Evolutionary conservation across 2,888 invertebrate species (phyloP).

Genomic region (Gandaritis pyraliata): DNA sequence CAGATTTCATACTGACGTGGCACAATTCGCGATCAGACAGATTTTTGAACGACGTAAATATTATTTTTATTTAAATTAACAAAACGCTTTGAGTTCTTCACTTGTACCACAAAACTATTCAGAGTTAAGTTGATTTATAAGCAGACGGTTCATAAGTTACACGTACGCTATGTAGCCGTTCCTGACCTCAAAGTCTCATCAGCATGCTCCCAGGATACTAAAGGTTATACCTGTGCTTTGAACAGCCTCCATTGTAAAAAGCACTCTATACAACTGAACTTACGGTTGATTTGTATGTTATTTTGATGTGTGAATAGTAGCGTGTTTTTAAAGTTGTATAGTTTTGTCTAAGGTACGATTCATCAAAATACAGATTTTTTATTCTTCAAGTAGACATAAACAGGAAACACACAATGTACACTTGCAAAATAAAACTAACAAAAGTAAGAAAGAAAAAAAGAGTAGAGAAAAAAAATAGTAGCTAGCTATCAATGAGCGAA

Average conservation of each 20-base stretch:
- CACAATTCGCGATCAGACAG: too few species aligned
- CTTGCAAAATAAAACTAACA: too few species aligned
- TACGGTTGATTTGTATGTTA: background rate
- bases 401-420: too few species aligned
- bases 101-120: conserved; percentile 51
- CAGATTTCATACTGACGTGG: too few species aligned
- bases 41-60: too few species aligned
- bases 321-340: background rate
- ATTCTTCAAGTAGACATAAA: too few species aligned
- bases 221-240: conserved; percentile 10
- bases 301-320: background rate
- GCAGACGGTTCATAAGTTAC: conserved; percentile 69
- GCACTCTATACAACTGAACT: background rate
- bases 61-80: too few species aligned
- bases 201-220: conserved; percentile 61
- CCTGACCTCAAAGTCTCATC: conserved; percentile 74
- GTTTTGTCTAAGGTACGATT: background rate
- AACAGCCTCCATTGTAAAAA: background rate
- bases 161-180: conserved; percentile 69
- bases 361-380: too few species aligned
- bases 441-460: too few species aligned
- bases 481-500: too few species aligned
- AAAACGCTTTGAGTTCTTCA: conserved; percentile 35
- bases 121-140: conserved; percentile 74
- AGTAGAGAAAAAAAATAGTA: too few species aligned